Conservation (phyloP, 2,113 vertebrate genomes). For the Bos javanicus region DNA sequence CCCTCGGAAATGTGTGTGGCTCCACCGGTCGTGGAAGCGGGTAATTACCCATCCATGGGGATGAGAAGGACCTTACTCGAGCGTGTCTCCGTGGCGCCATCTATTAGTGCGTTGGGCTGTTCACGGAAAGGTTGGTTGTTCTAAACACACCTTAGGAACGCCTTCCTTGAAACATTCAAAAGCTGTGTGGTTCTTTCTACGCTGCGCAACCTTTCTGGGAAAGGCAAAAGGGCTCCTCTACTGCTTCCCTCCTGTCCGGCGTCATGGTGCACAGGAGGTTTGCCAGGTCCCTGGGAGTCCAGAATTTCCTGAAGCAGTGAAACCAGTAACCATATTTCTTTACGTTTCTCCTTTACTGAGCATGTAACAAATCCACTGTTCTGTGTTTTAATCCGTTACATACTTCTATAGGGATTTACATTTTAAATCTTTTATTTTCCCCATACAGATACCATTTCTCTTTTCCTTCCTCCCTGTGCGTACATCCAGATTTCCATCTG, state of each 20-base stretch:
- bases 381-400: not conserved
- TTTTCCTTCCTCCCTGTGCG: not conserved
- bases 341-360: not conserved
- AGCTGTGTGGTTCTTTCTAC: not conserved
- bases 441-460: not conserved
- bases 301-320: not conserved
- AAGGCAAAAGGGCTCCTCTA: not conserved
- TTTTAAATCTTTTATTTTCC: not conserved
- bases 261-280: not conserved
- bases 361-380: not conserved
- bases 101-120: not conserved
- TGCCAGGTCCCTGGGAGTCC: not conserved
- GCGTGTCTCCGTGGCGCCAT: not conserved
- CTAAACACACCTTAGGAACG: not conserved
- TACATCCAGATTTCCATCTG: not conserved
- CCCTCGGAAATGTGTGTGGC: not conserved
- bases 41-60: fast-evolving
- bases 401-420: not conserved
- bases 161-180: not conserved
- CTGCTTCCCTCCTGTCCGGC: not conserved
- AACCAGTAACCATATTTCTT: not conserved
- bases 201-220: not conserved
- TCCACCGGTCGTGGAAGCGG: not conserved
- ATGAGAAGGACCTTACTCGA: fast-evolving
- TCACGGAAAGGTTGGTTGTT: not conserved